Conservation (phyloP, 2,113 vertebrate species). For the Cynocephalus volans region DNA sequence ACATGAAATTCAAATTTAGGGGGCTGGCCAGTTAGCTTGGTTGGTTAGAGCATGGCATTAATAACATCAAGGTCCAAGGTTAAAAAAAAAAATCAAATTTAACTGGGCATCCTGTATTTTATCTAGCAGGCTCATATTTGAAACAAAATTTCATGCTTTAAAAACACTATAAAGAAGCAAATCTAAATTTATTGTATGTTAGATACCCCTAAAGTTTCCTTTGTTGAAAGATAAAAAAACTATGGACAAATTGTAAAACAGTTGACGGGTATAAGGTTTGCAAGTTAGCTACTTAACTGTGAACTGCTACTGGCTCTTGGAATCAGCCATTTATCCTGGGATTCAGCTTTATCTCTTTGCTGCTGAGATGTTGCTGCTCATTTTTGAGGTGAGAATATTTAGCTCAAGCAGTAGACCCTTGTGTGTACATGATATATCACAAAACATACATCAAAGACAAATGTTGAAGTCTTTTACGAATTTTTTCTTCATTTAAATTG, state of each 20-base stretch:
- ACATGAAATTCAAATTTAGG: not conserved
- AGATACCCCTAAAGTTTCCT: not conserved
- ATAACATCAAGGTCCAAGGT: too few species aligned
- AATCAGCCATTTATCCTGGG: not conserved
- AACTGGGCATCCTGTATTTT: not conserved
- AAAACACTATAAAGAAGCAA: slow-evolving; percentile 42
- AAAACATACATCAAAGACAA: not conserved
- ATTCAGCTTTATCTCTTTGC: not conserved
- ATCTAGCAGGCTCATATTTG: not conserved
- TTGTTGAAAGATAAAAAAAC: not conserved
- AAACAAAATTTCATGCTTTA: slow-evolving; percentile 26
- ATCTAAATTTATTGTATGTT: not conserved
- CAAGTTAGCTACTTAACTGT: not conserved
- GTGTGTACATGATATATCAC: not conserved
- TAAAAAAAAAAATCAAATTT: not conserved
- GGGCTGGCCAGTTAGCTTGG: too few species aligned
- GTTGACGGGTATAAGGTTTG: not conserved
- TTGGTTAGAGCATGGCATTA: too few species aligned
- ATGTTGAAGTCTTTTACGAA: not conserved
- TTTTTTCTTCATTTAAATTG: slow-evolving; percentile 18
- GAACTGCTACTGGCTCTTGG: not conserved
- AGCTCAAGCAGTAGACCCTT: not conserved
- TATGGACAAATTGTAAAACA: not conserved
- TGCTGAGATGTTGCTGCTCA: not conserved
- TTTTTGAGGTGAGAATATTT: slow-evolving; percentile 30